phyloP scores from a whole-genome alignment of 2,888 invertebrate species.

The Pollenia amentaria region DNA sequence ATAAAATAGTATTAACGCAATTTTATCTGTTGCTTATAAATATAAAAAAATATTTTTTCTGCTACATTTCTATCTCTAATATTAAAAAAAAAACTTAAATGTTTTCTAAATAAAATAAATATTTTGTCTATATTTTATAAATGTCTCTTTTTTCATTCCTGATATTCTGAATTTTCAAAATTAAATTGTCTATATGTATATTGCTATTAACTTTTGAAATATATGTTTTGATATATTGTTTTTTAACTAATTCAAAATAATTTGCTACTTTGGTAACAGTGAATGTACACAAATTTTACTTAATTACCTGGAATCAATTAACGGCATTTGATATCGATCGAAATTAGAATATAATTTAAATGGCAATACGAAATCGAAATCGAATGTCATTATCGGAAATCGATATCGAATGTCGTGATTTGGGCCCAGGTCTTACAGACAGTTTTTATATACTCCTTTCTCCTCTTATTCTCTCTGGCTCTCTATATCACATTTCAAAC shows the following conservation, averaged over 20 bases:
- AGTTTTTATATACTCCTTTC: no score
- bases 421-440: no score
- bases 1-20: not conserved
- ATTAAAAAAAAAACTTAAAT: not conserved
- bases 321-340: no score
- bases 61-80: constrained; percentile 11
- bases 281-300: no score
- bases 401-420: no score
- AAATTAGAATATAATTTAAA: no score
- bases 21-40: constrained; percentile 4
- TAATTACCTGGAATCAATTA: no score
- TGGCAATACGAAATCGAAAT: no score
- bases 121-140: not conserved
- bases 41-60: constrained; percentile 4
- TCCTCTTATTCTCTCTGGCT: no score
- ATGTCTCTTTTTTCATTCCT: not conserved
- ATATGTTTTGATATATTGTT: no score
- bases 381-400: no score
- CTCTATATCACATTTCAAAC: no score
- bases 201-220: not conserved
- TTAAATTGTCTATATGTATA: not conserved
- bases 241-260: not conserved
- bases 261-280: not conserved
- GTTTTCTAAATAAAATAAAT: not conserved
- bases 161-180: not conserved